Conservation (phyloP, 2,888 invertebrate genomes). For the Arctia plantaginis region DNA sequence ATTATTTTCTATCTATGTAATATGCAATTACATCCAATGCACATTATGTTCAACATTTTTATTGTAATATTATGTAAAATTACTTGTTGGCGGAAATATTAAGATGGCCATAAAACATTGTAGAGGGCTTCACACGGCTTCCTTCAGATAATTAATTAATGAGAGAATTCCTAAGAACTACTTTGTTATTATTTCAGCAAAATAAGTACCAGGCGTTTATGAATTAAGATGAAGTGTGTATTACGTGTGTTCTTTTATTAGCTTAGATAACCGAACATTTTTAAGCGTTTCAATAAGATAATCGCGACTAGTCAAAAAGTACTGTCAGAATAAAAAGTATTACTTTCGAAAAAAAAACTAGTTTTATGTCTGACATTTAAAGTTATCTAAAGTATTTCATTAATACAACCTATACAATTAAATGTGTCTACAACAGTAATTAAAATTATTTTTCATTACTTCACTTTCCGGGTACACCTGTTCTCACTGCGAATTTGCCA, state of each 20-base stretch:
- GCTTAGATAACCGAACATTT: background rate
- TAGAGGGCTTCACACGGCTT: background rate
- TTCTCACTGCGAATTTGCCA: background rate
- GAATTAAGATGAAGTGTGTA: constrained; percentile 16
- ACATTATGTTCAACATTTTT: background rate
- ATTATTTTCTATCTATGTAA: background rate
- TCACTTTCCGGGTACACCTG: background rate
- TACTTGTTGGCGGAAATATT: constrained; percentile 2
- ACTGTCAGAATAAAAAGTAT: background rate
- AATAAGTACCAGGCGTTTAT: constrained; percentile 45
- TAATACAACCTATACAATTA: background rate
- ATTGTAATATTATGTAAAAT: background rate
- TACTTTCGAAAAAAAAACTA: background rate
- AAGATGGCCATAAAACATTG: background rate
- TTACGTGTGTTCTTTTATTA: background rate
- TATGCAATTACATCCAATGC: background rate
- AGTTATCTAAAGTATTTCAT: background rate
- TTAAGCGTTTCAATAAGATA: background rate
- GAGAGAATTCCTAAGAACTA: background rate
- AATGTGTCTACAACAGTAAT: background rate
- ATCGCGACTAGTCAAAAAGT: background rate
- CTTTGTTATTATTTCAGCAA: background rate
- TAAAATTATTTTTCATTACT: background rate
- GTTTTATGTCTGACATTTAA: background rate
- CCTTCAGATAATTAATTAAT: background rate